Evolutionary conservation across 1,140 invertebrate genomes (phyloP).

Genomic region (Chrysopa pallens): DNA sequence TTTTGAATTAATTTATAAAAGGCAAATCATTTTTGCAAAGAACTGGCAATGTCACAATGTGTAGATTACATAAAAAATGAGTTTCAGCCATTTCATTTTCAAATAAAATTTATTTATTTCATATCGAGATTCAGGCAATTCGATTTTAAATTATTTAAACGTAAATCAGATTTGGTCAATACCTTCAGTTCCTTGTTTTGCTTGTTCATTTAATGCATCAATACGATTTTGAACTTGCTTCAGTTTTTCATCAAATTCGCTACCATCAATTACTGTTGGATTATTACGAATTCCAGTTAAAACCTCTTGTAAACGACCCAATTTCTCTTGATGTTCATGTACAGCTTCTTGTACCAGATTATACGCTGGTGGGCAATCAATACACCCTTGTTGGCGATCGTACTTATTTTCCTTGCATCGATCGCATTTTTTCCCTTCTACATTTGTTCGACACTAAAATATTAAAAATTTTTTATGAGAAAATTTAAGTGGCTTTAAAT

Average conservation of each 20-base stretch:
- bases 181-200: slow-evolving; percentile 15
- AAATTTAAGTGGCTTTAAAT: not conserved
- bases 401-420: slow-evolving; percentile 87
- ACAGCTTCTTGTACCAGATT: slow-evolving; percentile 80
- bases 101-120: too few species aligned
- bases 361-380: slow-evolving; percentile 85
- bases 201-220: slow-evolving; percentile 20
- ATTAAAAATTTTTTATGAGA: not conserved
- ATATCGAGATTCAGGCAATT: too few species aligned
- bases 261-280: slow-evolving; percentile 46
- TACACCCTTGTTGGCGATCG: slow-evolving; percentile 65
- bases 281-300: slow-evolving; percentile 19
- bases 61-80: too few species aligned
- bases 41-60: too few species aligned
- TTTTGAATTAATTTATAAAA: too few species aligned
- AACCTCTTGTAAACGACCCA: slow-evolving; percentile 34
- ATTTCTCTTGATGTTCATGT: slow-evolving; percentile 51
- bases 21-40: too few species aligned
- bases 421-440: slow-evolving; percentile 80
- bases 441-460: slow-evolving; percentile 62
- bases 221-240: slow-evolving; percentile 55
- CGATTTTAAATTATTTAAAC: too few species aligned
- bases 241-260: slow-evolving; percentile 52
- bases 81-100: too few species aligned
- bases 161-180: not conserved